phyloP scores from a whole-genome alignment of 2,113 vertebrate species.

The Neotoma lepida region DNA sequence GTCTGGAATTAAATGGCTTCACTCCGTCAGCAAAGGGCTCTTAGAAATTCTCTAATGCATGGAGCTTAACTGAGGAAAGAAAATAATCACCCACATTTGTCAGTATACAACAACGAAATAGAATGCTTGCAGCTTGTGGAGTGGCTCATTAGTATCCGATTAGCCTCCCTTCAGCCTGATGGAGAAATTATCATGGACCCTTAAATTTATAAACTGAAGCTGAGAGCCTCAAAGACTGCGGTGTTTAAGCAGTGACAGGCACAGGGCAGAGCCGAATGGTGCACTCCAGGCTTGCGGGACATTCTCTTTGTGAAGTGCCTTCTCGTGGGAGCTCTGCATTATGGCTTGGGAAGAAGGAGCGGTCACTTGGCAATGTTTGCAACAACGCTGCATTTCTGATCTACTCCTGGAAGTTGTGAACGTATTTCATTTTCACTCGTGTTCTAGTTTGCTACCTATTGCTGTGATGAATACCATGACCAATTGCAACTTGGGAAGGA shows the following conservation, averaged over 20 bases:
- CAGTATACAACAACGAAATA: background rate
- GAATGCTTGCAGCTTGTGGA: background rate
- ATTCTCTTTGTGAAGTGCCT: background rate
- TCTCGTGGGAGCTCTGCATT: background rate
- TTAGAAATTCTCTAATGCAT: constrained; percentile 54
- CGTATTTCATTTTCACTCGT: background rate
- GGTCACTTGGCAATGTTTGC: background rate
- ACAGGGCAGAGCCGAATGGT: background rate
- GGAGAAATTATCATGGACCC: background rate
- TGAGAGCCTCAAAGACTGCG: background rate
- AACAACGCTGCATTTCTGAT: background rate
- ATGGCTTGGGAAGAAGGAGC: background rate
- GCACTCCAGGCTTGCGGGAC: background rate
- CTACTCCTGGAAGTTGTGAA: background rate
- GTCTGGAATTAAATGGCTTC: constrained; percentile 55
- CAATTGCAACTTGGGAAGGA: background rate
- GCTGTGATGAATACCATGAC: background rate
- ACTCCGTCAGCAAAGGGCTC: constrained; percentile 38
- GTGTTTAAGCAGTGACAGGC: background rate
- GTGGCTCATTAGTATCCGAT: background rate
- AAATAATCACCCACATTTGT: constrained; percentile 10
- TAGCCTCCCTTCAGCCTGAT: background rate
- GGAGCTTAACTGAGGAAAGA: constrained; percentile 38
- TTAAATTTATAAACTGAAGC: constrained; percentile 33
- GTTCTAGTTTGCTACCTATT: background rate